Evolutionary conservation across 2,888 invertebrate species (phyloP), one percentile per base, ranked within the genome.

Genomic region (Habroteleia sp.): DNA sequence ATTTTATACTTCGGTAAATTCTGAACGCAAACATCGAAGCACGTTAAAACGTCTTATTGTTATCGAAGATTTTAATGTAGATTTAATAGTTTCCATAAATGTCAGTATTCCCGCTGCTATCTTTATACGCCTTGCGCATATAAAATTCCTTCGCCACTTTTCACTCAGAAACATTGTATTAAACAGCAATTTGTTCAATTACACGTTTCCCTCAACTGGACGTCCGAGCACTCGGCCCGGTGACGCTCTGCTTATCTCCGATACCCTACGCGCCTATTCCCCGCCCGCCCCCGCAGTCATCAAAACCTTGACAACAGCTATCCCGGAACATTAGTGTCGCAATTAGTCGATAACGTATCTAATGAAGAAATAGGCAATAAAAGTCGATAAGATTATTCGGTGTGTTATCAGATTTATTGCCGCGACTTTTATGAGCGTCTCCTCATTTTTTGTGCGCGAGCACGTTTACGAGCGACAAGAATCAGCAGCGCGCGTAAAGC

Each of bases 381-480:
- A 56, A 14, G 8, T 35, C 48, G 56, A 72, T 72, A 71, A 62
- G 71, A 62, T 62, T 44, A 62, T 72, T 63, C 44, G 48, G 33
- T 14, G 8, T 14, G 23, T 35, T 72, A 72, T 56, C 71, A 41
- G 31, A 63, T 33, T 56, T 48, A 63, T 56, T 23, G 31, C 20
- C 35, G 58, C 29, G 17, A 58, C 48, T 50, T 58, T 54, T 52
- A 63, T 29, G 58, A 68, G 11, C 46, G 20, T 11, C 8, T 23
- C 25, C 4, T n/a, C 23, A 6, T 39, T 65, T 56, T 46, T 56
- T 31, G 7, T 29, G 11, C 13, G 3, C 31, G 48, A 16, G 31
- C 52, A 48, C 71, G 54, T 72, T 72, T 63, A 72, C 71, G 71
- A 72, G 71, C 71, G 71, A 72, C 63, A 72, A 72, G 63, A 60